Evolutionary conservation across 2,888 invertebrate species (phyloP), one percentile per base, ranked within the genome.

Genomic region (Chrysodeixis includens): DNA sequence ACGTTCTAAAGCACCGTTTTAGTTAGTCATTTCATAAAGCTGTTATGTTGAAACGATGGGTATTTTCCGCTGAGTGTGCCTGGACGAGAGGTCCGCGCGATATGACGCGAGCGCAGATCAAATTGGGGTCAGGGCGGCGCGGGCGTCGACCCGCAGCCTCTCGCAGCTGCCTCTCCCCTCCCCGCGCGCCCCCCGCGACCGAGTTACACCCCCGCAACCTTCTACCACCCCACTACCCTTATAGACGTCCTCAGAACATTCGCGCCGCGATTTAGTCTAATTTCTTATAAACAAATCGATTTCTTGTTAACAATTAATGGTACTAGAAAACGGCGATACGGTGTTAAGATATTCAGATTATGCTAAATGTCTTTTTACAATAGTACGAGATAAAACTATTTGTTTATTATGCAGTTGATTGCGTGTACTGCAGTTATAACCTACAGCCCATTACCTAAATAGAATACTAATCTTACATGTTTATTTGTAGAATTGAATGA

Each of bases 111-210:
- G 93, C 91, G 90, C 91, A 86, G 84, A 83, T 85, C 90, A 86
- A 86, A 94, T 94, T 94, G 93, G 88, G 94, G 95, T 95, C 93
- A 94, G 93, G 93, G 94, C 94, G 92, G 90, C 94, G 94, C 93
- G 94, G 94, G 77, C 94, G 92, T 90, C 94, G 94, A 95, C 93
- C 94, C 85, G 90, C 88, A 87, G 91, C 90, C 91, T 88, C 91
- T 85, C 86, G 83, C 93, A 84, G 90, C 88, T 86, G 90, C 89
- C 90, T 86, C 79, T 78, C 81, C 82, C 79, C 79, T 75, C 8
- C 65, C 52, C 62, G 58, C 54, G 58, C 52, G 58, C 66, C 68
- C 65, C 66, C 71, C 71, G 77, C 78, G 35, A 4, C 14, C 1
- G 35, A 12, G n/a, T n/a, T 40, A 40, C 40, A 75, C 75, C 82